Base-by-base conservation (phyloP, 2,113 vertebrate species). In the Solea senegalensis region DNA sequence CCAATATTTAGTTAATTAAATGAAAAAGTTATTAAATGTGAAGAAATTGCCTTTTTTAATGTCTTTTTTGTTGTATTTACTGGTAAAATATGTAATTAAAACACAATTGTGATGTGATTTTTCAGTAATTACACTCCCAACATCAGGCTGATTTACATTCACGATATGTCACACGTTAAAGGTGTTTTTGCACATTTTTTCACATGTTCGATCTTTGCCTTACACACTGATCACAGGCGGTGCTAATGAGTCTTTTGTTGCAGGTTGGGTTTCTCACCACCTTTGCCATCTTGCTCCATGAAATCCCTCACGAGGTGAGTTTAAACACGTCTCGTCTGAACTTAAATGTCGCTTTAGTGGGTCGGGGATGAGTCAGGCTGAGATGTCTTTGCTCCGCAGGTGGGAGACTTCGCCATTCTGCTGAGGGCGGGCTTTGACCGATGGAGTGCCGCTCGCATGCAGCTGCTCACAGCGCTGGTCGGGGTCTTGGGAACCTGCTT, bases 261-360 rank as follows among this genome's bases (percentile, higher is more conserved):
- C 90, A 99, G 98, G 97, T 99, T 56, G 98, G 97, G 2, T 92
- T 96, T 65, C 93, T 99, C 65, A 99, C 98, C 16, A 99, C 98
- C 7, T 84, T 97, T 85, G 98, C 98, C 69, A 99, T 99, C 83
- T 94, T 99, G 34, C 94, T 99, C 63, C 98, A 99, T 1, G 98
- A 99, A 92, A 98, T 99, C 48, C 98, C 98, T 63, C 98, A 99
- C 0, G 98, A 99, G 96, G 98, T 99, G 78, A 93, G 95, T 80
- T 52, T 58, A 41, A 39, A 46, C 5, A 11, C 16, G 15, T 40
- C 46, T 44, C 34, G 34, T 34, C 5, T 53, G 16, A 60, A 46
- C 21, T 51, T 13, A 15, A 3, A 34, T 34, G 34, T 34, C 34
- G 21, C 21, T 21, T 1, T 21, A 21, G 21, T 21, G 21, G 21